Conservation (phyloP, 2,113 vertebrate genomes). For the Pan troglodytes region DNA sequence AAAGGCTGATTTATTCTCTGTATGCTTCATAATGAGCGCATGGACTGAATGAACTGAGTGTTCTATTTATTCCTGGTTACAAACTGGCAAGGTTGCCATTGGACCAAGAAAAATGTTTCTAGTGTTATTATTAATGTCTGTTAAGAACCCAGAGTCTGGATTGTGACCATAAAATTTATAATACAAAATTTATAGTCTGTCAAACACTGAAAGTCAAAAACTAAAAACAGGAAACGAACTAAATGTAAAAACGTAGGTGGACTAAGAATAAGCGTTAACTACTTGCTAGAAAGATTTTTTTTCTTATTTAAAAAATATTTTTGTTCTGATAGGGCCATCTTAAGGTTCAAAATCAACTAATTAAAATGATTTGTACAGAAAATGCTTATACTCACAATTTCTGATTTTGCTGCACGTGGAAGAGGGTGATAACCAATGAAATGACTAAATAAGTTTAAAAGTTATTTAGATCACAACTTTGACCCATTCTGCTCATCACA, state of each 20-base stretch:
- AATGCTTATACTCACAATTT: background rate
- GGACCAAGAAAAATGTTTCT: constrained; percentile 74
- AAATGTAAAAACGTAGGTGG: constrained; percentile 34
- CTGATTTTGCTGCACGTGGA: background rate
- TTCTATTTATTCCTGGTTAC: constrained; percentile 65
- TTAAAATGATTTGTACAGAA: background rate
- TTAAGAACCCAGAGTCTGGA: constrained; percentile 63
- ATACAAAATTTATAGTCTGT: constrained; percentile 74
- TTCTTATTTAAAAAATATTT: background rate
- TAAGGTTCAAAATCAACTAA: constrained; percentile 16
- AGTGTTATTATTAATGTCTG: constrained; percentile 73
- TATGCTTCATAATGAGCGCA: constrained; percentile 46
- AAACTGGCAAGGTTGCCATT: constrained; percentile 64
- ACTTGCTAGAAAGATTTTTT: background rate
- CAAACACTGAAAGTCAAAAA: constrained; percentile 70
- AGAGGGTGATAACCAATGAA: background rate
- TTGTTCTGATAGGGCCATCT: background rate
- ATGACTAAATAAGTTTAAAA: background rate
- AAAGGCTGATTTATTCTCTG: constrained; percentile 53
- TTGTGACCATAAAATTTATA: constrained; percentile 70
- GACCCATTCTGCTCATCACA: background rate
- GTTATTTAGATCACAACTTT: background rate
- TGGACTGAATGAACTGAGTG: constrained; percentile 23
- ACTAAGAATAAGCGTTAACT: background rate
- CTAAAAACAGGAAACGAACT: constrained; percentile 58